Conservation (phyloP, 2,797 vertebrate genomes). For the Graptemys geographica region DNA sequence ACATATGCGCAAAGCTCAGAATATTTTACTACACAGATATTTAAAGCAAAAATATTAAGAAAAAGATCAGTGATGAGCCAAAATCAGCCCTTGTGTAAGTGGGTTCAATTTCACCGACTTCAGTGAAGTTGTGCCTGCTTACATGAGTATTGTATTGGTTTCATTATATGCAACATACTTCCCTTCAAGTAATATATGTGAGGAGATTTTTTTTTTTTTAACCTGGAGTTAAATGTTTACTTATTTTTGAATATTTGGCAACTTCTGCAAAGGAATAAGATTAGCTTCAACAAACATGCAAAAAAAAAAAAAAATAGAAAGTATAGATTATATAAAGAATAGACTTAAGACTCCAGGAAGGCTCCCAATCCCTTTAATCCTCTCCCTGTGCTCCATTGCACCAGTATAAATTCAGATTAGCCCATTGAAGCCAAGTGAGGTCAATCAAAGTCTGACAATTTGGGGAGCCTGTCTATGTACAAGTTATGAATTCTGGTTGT, state of each 20-base stretch:
- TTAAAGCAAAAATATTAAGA: neutral
- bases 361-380: neutral
- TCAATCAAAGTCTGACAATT: neutral
- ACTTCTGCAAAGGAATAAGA: neutral
- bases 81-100: neutral
- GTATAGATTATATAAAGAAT: neutral
- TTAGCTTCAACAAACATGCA: fast-evolving
- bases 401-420: neutral
- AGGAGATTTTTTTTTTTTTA: neutral
- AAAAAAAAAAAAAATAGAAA: conserved; percentile 10
- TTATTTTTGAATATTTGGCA: neutral
- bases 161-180: fast-evolving
- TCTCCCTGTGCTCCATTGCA: neutral
- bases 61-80: neutral
- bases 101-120: neutral
- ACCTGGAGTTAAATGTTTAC: neutral
- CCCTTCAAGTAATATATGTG: neutral
- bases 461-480: neutral
- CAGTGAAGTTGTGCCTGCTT: neutral
- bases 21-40: neutral
- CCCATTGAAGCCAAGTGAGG: neutral
- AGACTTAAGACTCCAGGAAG: neutral
- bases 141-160: neutral
- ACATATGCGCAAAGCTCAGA: neutral
- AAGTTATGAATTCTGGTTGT: neutral